Percentiles rank a stretch among this genome's conserved stretches.
These are phyloP conservation scores for Parnassius apollo DNA, from an alignment of 2,888 invertebrate species.

Conservation along the genomic window DNA sequence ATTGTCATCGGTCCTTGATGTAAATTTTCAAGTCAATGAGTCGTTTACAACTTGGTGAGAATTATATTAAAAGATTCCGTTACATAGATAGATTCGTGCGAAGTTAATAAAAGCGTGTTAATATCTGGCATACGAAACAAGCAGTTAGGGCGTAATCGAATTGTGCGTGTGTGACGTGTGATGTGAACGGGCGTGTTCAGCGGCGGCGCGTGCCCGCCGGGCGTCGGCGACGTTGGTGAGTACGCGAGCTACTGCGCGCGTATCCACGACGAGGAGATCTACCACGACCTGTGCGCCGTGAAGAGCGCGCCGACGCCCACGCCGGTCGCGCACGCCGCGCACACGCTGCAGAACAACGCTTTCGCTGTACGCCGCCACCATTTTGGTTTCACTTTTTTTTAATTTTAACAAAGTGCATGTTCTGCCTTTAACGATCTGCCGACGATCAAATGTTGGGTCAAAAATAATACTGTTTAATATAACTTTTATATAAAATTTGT, in stretches of 20 bases:
- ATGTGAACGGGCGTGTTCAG: slow-evolving; percentile 48
- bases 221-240: slow-evolving; percentile 76
- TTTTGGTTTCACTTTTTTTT: slow-evolving; percentile 38
- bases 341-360: slow-evolving; percentile 52
- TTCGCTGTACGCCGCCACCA: slow-evolving; percentile 72
- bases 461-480: too few species aligned
- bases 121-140: neutral
- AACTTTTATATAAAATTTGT: too few species aligned
- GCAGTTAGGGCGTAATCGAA: slow-evolving; percentile 14
- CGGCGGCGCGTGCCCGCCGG: slow-evolving; percentile 53
- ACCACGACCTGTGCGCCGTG: slow-evolving; percentile 95
- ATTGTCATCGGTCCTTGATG: too few species aligned
- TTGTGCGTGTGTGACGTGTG: slow-evolving; percentile 31
- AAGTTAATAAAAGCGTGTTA: too few species aligned
- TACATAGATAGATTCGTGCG: too few species aligned
- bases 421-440: slow-evolving; percentile 17
- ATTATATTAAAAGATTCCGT: too few species aligned
- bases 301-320: slow-evolving; percentile 78
- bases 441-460: too few species aligned
- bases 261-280: slow-evolving; percentile 94
- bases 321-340: slow-evolving; percentile 55
- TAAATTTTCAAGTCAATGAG: too few species aligned
- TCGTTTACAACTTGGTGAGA: too few species aligned
- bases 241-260: slow-evolving; percentile 86
- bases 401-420: slow-evolving; percentile 34